These are phyloP conservation scores for Parnassius mnemosyne DNA, from an alignment of 2,888 invertebrate species.

Conservation along the genomic window DNA sequence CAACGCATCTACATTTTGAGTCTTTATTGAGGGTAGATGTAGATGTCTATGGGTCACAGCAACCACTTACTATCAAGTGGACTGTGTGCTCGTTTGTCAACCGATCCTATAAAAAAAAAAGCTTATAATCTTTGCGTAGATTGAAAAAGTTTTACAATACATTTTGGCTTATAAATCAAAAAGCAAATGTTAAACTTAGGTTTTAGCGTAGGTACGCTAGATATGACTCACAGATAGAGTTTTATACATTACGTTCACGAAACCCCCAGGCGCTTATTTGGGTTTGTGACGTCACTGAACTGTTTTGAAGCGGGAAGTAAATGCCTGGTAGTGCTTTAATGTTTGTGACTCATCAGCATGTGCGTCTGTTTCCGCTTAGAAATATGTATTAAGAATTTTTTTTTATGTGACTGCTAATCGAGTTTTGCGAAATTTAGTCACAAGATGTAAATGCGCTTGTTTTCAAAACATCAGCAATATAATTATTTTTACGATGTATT, in stretches of 20 bases:
- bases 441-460: neutral
- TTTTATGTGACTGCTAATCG: constrained; percentile 9
- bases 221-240: neutral
- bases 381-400: constrained; percentile 7
- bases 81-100: too few species aligned
- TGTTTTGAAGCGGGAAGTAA: constrained; percentile 1
- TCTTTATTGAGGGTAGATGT: too few species aligned
- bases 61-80: too few species aligned
- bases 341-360: constrained; percentile 7
- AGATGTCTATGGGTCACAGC: too few species aligned
- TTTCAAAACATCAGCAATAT: too few species aligned
- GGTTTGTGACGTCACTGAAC: constrained; percentile 7
- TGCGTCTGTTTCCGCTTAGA: constrained; percentile 7
- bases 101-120: too few species aligned
- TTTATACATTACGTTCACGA: constrained; percentile 3
- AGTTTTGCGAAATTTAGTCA: constrained; percentile 13
- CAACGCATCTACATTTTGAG: too few species aligned
- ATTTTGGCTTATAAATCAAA: too few species aligned
- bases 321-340: neutral
- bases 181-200: too few species aligned
- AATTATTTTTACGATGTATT: too few species aligned
- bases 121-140: too few species aligned
- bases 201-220: neutral
- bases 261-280: constrained; percentile 10
- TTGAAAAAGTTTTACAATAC: too few species aligned